phyloP scores from a whole-genome alignment of 2,113 vertebrate genomes.

The Bufo gargarizans region DNA sequence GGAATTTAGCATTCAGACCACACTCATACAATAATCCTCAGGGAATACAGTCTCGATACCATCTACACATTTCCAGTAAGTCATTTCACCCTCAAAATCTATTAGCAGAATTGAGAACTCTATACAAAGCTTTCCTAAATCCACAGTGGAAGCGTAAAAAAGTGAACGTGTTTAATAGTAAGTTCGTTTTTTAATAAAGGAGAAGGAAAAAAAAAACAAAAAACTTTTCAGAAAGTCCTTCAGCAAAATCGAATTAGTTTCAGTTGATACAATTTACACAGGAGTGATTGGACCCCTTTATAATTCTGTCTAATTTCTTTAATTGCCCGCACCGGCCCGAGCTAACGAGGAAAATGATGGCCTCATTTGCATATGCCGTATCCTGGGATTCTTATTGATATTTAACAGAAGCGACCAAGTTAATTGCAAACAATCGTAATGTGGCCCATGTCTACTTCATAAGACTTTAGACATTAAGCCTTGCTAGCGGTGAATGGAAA shows the following conservation, averaged over 20 bases:
- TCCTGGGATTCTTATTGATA: constrained; percentile 49
- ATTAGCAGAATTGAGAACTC: constrained; percentile 13
- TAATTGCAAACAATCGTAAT: constrained; percentile 25
- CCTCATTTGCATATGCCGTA: constrained; percentile 46
- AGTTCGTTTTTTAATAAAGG: constrained; percentile 19
- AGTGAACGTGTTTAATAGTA: constrained; percentile 22
- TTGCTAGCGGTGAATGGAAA: neutral
- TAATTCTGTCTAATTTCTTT: constrained; percentile 55
- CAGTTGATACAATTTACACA: constrained; percentile 47
- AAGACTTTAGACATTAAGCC: neutral
- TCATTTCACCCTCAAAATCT: constrained; percentile 23
- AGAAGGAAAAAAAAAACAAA: neutral
- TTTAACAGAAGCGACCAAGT: constrained; percentile 13
- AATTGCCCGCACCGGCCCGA: constrained; percentile 36
- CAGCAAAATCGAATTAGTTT: constrained; percentile 53
- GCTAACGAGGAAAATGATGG: constrained; percentile 53
- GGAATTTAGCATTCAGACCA: constrained; percentile 12
- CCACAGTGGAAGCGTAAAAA: neutral
- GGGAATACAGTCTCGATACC: constrained; percentile 5
- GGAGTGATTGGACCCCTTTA: constrained; percentile 40
- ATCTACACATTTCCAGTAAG: constrained; percentile 17
- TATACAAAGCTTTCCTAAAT: neutral
- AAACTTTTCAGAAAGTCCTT: constrained; percentile 40
- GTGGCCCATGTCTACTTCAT: constrained; percentile 11
- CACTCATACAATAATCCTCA: constrained; percentile 19